These are phyloP conservation scores for Telmatherina bonti DNA, from an alignment of 2,797 vertebrate genomes.

Conservation along the genomic window DNA sequence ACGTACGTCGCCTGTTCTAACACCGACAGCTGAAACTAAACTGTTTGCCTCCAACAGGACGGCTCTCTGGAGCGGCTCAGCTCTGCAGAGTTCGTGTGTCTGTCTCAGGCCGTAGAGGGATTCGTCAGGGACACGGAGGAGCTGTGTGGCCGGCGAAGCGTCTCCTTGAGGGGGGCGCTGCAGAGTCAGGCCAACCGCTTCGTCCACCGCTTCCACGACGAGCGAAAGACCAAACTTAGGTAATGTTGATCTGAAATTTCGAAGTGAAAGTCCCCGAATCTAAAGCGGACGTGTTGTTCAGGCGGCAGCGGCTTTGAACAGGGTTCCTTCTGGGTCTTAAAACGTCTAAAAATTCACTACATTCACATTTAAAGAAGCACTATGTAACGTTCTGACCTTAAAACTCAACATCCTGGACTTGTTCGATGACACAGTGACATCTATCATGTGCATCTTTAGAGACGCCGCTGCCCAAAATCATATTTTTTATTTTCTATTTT, in stretches of 20 bases:
- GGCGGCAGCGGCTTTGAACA: too few species aligned
- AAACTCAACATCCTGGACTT: too few species aligned
- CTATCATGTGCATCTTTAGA: too few species aligned
- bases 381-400: too few species aligned
- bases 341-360: background rate
- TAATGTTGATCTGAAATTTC: conserved; percentile 53
- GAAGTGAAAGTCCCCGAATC: background rate
- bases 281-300: background rate
- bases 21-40: too few species aligned
- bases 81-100: conserved; percentile 91
- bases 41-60: conserved; percentile 81
- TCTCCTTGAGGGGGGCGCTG: conserved; percentile 92
- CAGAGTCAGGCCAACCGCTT: conserved; percentile 98
- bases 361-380: too few species aligned
- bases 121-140: conserved; percentile 92
- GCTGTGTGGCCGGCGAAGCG: conserved; percentile 90
- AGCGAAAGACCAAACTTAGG: conserved; percentile 96
- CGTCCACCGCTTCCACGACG: conserved; percentile 96
- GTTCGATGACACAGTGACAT: too few species aligned
- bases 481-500: too few species aligned
- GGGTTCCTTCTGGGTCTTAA: background rate
- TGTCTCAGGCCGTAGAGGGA: conserved; percentile 91
- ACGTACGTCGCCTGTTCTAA: too few species aligned
- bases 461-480: too few species aligned
- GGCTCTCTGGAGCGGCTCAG: conserved; percentile 95